Percentiles rank a stretch among this genome's conserved stretches.
phyloP scores from a whole-genome alignment of 2,888 invertebrate genomes.

The Tachina fera region DNA sequence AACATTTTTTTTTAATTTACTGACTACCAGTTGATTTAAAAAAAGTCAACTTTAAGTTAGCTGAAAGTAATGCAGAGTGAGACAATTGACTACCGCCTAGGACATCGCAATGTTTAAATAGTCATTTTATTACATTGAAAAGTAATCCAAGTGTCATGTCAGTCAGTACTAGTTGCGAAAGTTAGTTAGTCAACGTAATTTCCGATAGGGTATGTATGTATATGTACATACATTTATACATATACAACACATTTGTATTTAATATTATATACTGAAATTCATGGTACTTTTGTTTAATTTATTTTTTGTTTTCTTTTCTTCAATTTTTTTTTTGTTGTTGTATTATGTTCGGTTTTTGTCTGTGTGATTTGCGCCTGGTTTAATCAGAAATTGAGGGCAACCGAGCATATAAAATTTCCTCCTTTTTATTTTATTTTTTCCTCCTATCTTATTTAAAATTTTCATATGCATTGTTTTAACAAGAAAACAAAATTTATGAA shows the following conservation, averaged over 20 bases:
- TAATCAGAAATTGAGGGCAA: constrained; percentile 65
- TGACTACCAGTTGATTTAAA: too few relatives aligned
- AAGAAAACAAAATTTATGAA: constrained; percentile 17
- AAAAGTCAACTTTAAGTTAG: too few relatives aligned
- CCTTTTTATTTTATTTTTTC: constrained; percentile 7
- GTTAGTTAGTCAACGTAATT: too few relatives aligned
- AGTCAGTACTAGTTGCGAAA: too few relatives aligned
- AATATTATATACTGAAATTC: constrained; percentile 30
- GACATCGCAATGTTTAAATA: too few relatives aligned
- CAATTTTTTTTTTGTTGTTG: constrained; percentile 25
- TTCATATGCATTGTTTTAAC: constrained; percentile 43
- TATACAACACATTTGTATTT: background rate
- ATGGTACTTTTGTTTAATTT: constrained; percentile 13
- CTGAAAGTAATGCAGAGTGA: too few relatives aligned
- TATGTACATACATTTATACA: background rate
- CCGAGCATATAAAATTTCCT: constrained; percentile 53
- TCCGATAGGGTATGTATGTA: too few relatives aligned
- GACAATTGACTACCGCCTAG: too few relatives aligned
- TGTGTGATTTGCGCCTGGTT: constrained; percentile 60
- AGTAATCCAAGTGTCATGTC: too few relatives aligned
- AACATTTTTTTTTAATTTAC: too few relatives aligned
- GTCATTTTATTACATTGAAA: too few relatives aligned
- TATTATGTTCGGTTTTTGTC: constrained; percentile 34
- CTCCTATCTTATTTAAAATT: constrained; percentile 2
- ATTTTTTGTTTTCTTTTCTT: too few relatives aligned